Conservation (phyloP, 92 coral and sea anemone genomes). For the Desmophyllum pertusum region DNA sequence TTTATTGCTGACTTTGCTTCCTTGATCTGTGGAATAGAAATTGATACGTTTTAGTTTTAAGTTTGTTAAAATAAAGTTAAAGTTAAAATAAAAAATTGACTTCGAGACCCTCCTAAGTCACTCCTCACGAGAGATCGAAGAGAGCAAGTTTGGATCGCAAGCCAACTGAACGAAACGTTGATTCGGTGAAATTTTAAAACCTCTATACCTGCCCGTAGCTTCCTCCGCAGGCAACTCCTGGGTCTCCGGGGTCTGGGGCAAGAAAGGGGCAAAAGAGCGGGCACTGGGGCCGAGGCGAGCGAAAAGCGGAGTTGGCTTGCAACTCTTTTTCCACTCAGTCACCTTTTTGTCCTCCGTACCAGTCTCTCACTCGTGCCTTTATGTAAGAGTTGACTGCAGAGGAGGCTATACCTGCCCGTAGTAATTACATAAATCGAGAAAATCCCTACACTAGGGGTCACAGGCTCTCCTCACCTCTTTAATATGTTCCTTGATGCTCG, state of each 20-base stretch:
- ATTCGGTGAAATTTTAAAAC: not conserved
- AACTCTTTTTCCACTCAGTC: too few relatives aligned
- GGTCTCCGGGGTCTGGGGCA: too few relatives aligned
- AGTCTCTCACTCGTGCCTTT: too few relatives aligned
- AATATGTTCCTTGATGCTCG: conserved; percentile 68
- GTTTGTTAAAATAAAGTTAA: not conserved
- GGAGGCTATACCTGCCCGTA: not conserved
- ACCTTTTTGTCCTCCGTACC: too few relatives aligned
- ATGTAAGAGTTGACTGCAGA: too few relatives aligned
- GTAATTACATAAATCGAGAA: not conserved
- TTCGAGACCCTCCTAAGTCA: too few relatives aligned
- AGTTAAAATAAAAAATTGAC: not conserved
- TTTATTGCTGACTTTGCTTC: conserved; percentile 84
- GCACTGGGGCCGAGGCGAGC: too few relatives aligned
- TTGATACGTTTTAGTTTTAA: too few relatives aligned
- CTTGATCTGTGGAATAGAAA: conserved; percentile 57
- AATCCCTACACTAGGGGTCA: too few relatives aligned
- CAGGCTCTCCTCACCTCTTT: conserved; percentile 60
- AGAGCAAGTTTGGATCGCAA: not conserved
- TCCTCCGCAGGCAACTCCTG: too few relatives aligned
- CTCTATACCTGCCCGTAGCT: not conserved
- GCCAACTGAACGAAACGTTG: not conserved
- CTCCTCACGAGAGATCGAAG: not conserved
- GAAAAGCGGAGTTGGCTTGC: too few relatives aligned
- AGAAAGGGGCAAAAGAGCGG: too few relatives aligned